Evolutionary conservation across 2,888 invertebrate species (phyloP).

Genomic region (Harpagoxenus sublaevis): DNA sequence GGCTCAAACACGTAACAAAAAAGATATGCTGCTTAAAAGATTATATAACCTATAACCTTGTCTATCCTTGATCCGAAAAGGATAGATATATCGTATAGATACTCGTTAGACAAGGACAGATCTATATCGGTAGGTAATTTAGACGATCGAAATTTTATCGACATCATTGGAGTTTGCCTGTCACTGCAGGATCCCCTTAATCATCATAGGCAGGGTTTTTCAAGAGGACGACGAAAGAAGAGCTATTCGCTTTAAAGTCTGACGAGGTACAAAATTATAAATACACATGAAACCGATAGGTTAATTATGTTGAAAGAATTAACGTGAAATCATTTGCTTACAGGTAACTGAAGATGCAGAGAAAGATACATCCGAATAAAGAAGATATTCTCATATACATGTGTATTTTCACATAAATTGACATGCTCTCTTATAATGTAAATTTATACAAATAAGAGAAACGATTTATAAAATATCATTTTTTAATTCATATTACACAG

Average conservation of each 20-base stretch:
- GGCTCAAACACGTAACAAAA: too few species aligned
- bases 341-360: background rate
- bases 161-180: too few species aligned
- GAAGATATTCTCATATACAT: background rate
- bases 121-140: too few species aligned
- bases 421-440: background rate
- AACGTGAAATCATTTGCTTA: background rate
- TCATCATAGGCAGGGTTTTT: conserved; percentile 77
- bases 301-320: background rate
- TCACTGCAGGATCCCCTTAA: too few species aligned
- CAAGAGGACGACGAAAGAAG: conserved; percentile 68
- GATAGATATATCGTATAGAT: too few species aligned
- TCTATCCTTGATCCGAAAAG: too few species aligned
- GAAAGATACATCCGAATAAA: background rate
- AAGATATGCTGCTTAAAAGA: too few species aligned
- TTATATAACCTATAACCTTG: too few species aligned
- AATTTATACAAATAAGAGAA: background rate
- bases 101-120: too few species aligned
- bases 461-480: conserved; percentile 6
- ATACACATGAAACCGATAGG: background rate
- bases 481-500: conserved; percentile 15
- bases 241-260: conserved; percentile 60
- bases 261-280: conserved; percentile 31
- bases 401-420: background rate
- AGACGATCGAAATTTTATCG: too few species aligned